Conservation (phyloP, 2,888 invertebrate genomes). For the Spatulosminthurus flaviceps region DNA sequence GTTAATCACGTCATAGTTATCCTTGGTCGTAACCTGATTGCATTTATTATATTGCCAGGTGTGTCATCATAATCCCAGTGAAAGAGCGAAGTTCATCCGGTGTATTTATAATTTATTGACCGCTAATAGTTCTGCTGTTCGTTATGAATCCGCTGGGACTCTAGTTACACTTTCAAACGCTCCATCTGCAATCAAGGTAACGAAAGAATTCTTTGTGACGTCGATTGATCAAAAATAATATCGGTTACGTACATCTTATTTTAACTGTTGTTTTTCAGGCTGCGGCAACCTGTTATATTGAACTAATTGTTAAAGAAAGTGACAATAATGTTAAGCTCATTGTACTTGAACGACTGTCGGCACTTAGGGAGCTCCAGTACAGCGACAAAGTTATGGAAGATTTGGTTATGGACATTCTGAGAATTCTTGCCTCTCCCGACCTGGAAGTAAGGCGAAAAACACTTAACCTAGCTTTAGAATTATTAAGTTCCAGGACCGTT, state of each 20-base stretch:
- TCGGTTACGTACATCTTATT: no score
- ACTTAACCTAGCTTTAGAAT: slow-evolving; percentile 83
- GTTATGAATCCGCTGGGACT: slow-evolving; percentile 99
- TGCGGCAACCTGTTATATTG: slow-evolving; percentile 98
- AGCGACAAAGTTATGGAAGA: slow-evolving; percentile 87
- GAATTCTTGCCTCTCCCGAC: slow-evolving; percentile 92
- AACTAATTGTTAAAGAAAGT: slow-evolving; percentile 98
- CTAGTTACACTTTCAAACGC: slow-evolving; percentile 96
- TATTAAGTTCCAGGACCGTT: slow-evolving; percentile 90
- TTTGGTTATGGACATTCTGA: slow-evolving; percentile 95
- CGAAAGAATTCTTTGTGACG: slow-evolving; percentile 64
- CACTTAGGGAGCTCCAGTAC: slow-evolving; percentile 82
- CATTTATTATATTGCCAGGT: slow-evolving; percentile 74
- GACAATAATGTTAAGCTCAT: slow-evolving; percentile 99
- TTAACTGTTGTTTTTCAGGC: slow-evolving; percentile 73
- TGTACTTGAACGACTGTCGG: slow-evolving; percentile 90
- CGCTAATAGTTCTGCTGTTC: slow-evolving; percentile 93
- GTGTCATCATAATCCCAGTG: slow-evolving; percentile 94
- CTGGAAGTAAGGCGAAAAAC: slow-evolving; percentile 93
- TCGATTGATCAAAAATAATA: no score
- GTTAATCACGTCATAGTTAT: no score
- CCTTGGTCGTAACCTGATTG: no score
- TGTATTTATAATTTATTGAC: slow-evolving; percentile 98
- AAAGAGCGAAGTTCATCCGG: slow-evolving; percentile 95
- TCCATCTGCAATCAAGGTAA: slow-evolving; percentile 92